phyloP scores from a whole-genome alignment of 2,113 vertebrate genomes.

The Myotis yumanensis region DNA sequence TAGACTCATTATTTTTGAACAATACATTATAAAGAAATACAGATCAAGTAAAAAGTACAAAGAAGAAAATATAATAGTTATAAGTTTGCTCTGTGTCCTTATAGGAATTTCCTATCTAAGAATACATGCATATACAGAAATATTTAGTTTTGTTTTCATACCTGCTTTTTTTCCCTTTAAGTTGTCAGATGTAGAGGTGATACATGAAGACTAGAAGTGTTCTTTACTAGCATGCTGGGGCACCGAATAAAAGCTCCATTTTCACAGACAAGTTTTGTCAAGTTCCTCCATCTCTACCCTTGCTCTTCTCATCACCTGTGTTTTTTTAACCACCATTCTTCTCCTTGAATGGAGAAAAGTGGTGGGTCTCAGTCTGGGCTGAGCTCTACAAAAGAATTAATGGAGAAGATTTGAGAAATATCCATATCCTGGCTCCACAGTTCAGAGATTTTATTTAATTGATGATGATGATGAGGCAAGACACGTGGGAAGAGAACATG shows the following conservation, averaged over 20 bases:
- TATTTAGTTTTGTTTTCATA: conserved; percentile 42
- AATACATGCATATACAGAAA: not conserved
- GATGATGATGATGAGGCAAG: not conserved
- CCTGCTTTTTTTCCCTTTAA: not conserved
- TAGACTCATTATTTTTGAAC: not conserved
- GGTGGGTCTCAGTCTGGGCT: not conserved
- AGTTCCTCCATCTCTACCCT: not conserved
- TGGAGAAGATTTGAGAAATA: not conserved
- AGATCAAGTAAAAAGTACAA: not conserved
- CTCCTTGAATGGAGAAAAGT: not conserved
- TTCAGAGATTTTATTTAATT: conserved; percentile 26
- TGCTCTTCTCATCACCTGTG: not conserved
- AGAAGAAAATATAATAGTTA: conserved; percentile 20
- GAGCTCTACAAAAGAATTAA: not conserved
- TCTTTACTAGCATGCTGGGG: not conserved
- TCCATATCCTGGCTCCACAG: not conserved
- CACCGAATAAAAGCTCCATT: conserved; percentile 28
- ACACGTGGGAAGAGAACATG: not conserved
- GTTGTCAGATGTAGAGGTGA: not conserved
- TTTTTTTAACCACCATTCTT: not conserved
- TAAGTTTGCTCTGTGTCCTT: not conserved
- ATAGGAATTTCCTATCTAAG: not conserved
- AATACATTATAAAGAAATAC: not conserved
- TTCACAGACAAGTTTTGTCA: conserved; percentile 33
- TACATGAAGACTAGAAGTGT: conserved; percentile 1